Conservation (phyloP, 2,888 invertebrate species). For the Ennomos erosarius region DNA sequence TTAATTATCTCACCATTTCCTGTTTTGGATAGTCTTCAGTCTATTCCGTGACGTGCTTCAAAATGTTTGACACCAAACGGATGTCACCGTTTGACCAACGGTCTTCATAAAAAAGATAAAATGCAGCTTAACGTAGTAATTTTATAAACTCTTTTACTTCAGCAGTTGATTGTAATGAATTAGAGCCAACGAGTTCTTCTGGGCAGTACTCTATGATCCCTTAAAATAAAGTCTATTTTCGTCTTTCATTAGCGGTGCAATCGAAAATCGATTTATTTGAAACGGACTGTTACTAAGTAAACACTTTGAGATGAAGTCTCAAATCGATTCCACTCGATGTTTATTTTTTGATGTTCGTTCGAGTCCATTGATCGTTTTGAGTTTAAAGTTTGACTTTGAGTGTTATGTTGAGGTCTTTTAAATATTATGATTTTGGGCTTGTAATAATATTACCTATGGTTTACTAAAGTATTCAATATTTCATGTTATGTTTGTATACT, state of each 20-base stretch:
- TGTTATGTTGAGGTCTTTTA: slow-evolving; percentile 59
- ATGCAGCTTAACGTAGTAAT: slow-evolving; percentile 41
- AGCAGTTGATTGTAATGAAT: slow-evolving; percentile 40
- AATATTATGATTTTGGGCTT: slow-evolving; percentile 55
- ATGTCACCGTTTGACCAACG: slow-evolving; percentile 57
- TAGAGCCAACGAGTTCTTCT: slow-evolving; percentile 1
- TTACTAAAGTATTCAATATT: slow-evolving; percentile 18
- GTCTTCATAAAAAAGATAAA: slow-evolving; percentile 39
- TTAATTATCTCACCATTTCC: slow-evolving; percentile 57
- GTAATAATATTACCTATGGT: slow-evolving; percentile 59
- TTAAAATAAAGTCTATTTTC: slow-evolving; percentile 26
- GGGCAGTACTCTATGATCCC: slow-evolving; percentile 20
- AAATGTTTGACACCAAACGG: slow-evolving; percentile 60
- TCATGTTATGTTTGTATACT: slow-evolving; percentile 21
- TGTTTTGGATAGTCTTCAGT: slow-evolving; percentile 50
- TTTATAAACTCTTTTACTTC: slow-evolving; percentile 50
- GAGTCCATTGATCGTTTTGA: slow-evolving; percentile 66
- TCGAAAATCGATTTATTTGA: slow-evolving; percentile 76
- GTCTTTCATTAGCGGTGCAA: slow-evolving; percentile 29
- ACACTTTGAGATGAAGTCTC: slow-evolving; percentile 73
- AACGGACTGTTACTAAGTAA: slow-evolving; percentile 82
- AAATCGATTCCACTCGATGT: slow-evolving; percentile 76
- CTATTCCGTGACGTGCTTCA: slow-evolving; percentile 53
- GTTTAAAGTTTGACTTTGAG: slow-evolving; percentile 64
- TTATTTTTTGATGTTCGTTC: slow-evolving; percentile 76